A percentile compares a stretch with the other conserved stretches of the same genome.
Evolutionary conservation across 2,888 invertebrate species (phyloP).

Genomic region (Drosophila fungiperda): DNA sequence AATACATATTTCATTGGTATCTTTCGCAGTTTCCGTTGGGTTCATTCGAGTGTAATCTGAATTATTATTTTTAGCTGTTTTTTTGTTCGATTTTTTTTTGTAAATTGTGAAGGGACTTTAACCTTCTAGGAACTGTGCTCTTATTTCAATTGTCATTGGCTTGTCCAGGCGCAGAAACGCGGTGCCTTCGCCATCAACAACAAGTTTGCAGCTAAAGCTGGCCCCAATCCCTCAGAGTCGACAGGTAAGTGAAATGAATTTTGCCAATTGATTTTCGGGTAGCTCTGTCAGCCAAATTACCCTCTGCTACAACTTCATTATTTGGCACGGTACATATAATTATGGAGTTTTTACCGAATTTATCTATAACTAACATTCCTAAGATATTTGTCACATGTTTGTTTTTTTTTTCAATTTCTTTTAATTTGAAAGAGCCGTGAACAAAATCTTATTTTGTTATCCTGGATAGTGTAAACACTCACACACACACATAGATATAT

Average conservation of each 20-base stretch:
- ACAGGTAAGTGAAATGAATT: conserved; percentile 67
- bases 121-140: conserved; percentile 6
- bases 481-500: not conserved
- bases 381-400: not conserved
- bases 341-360: not conserved
- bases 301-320: not conserved
- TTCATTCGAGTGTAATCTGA: conserved; percentile 42
- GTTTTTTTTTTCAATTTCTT: not conserved
- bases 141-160: conserved; percentile 10
- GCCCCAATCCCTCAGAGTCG: conserved; percentile 37
- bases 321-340: conserved; percentile 10
- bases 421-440: not conserved
- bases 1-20: not conserved
- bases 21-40: conserved; percentile 40
- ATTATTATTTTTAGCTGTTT: conserved; percentile 1
- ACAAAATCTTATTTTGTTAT: not conserved
- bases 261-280: conserved; percentile 43
- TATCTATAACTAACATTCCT: not conserved
- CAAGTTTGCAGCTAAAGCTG: conserved; percentile 1
- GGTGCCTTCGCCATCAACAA: not conserved
- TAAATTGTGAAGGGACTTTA: conserved; percentile 16
- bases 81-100: not conserved
- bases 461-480: conserved; percentile 28
- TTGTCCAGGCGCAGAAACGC: not conserved
- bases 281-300: conserved; percentile 28